Conservation (phyloP, 2,888 invertebrate species). For the Philereme vetulata region DNA sequence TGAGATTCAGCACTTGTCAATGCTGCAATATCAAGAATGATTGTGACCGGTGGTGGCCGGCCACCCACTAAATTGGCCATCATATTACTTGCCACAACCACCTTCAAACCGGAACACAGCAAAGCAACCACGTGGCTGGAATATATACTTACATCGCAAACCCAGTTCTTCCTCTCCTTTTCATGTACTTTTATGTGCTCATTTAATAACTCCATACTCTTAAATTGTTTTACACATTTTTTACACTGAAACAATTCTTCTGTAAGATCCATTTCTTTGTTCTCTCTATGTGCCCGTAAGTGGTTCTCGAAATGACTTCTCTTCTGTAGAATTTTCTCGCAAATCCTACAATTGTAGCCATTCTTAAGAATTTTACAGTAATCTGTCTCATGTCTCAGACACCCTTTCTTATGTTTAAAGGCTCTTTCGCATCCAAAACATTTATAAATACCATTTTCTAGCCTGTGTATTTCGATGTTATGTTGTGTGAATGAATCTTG, state of each 20-base stretch:
- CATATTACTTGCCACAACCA: too few species aligned
- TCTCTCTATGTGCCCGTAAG: slow-evolving; percentile 61
- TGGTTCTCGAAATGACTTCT: slow-evolving; percentile 62
- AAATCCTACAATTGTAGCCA: slow-evolving; percentile 67
- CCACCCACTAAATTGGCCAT: too few species aligned
- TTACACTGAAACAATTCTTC: slow-evolving; percentile 64
- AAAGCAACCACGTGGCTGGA: too few species aligned
- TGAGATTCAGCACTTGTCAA: too few species aligned
- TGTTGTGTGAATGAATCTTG: slow-evolving; percentile 50
- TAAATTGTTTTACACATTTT: slow-evolving; percentile 59
- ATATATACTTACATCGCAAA: slow-evolving; percentile 70
- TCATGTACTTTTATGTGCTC: slow-evolving; percentile 56
- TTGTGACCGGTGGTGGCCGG: too few species aligned
- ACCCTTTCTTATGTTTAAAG: slow-evolving; percentile 57
- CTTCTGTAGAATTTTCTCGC: slow-evolving; percentile 59
- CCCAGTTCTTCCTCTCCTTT: slow-evolving; percentile 57
- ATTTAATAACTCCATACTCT: slow-evolving; percentile 54
- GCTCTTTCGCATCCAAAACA: slow-evolving; percentile 73
- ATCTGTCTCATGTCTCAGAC: slow-evolving; percentile 61
- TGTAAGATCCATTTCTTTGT: slow-evolving; percentile 49
- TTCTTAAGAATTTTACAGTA: slow-evolving; percentile 67
- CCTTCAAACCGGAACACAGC: too few species aligned
- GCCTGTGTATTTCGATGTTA: slow-evolving; percentile 60
- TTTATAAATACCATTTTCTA: slow-evolving; percentile 55
- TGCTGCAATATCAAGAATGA: too few species aligned